Base-by-base conservation (phyloP, 2,113 vertebrate species). In the Anoplopoma fimbria region DNA sequence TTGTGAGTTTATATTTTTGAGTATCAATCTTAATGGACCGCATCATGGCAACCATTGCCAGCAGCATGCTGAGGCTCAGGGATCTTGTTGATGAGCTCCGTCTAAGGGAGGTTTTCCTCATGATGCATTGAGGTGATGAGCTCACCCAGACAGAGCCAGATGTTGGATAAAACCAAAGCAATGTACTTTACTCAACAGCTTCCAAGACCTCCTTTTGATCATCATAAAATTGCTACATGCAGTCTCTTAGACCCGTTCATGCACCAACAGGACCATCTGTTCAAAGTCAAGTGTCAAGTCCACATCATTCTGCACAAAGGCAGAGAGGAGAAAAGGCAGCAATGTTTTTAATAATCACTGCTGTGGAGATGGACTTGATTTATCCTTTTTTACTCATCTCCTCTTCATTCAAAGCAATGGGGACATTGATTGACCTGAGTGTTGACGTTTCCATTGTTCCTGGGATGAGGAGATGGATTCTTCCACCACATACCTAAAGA, bases 91-190 rank as follows among this genome's bases (percentile, higher is more conserved):
- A 38, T 58, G 57, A 27, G 14, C 57, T 23, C 9, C 23, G 69
- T 34, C 60, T 14, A 10, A 27, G 33, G 15, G 33, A n/a, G 40
- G 45, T 65, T 70, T 82, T n/a, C 27, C 42, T 61, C 34, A 21
- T 45, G 45, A 15, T 79, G 45, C 45, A 77, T 4, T 47, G 60
- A 58, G 36, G 23, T 51, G 1, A 69, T 60, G 57, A 77, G 55
- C 62, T 49, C 71, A 69, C n/a, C 29, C 63, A 55, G 45, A 65
- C 15, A 42, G 4, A 31, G 69, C 27, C 79, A 71, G 64, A 79
- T 83, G 76, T 42, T 79, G 49, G 51, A 45, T 60, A 51, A 70
- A 58, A 29, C 33, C 63, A 15, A 27, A 9, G n/a, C 14, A 49
- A 33, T 47, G 29, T 61, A 31, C 31, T 61, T 8, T 53, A 57